Conservation (phyloP, 2,888 invertebrate species). For the Dendrolimus pini region DNA sequence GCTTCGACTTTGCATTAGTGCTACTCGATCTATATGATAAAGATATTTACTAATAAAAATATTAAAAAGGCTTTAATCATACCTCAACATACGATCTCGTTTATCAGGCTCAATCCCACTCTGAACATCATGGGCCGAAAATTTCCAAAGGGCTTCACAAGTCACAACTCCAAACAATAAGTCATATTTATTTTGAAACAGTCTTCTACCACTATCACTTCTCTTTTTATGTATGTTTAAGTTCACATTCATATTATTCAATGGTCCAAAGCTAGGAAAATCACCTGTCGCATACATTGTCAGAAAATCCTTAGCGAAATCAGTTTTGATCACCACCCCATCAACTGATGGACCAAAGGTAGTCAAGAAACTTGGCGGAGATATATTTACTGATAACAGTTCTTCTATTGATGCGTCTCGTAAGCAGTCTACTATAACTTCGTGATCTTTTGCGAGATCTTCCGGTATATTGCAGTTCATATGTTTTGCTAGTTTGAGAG, state of each 20-base stretch:
- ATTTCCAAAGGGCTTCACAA: conserved; percentile 94
- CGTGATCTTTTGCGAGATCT: conserved; percentile 88
- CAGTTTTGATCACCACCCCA: conserved; percentile 93
- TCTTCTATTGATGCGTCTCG: conserved; percentile 85
- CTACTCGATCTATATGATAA: no score
- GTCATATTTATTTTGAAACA: conserved; percentile 83
- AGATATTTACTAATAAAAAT: no score
- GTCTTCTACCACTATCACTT: conserved; percentile 77
- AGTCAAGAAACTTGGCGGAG: conserved; percentile 88
- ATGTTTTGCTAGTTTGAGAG: conserved; percentile 86
- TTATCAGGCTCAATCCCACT: conserved; percentile 92
- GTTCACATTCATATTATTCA: conserved; percentile 72
- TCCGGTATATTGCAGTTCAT: conserved; percentile 90
- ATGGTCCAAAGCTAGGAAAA: conserved; percentile 78
- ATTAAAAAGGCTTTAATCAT: conserved; percentile 6
- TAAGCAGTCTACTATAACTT: conserved; percentile 89
- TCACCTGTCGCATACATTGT: conserved; percentile 82
- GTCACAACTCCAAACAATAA: conserved; percentile 94
- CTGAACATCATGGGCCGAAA: conserved; percentile 88
- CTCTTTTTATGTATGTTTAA: conserved; percentile 77
- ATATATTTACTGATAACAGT: conserved; percentile 84
- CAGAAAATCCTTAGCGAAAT: conserved; percentile 87
- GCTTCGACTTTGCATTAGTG: no score
- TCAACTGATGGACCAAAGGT: conserved; percentile 96
- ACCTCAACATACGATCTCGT: conserved; percentile 87